Evolutionary conservation across 2,888 invertebrate genomes (phyloP), one percentile per base, ranked within the genome.

Genomic region (Calliopum simillimum): DNA sequence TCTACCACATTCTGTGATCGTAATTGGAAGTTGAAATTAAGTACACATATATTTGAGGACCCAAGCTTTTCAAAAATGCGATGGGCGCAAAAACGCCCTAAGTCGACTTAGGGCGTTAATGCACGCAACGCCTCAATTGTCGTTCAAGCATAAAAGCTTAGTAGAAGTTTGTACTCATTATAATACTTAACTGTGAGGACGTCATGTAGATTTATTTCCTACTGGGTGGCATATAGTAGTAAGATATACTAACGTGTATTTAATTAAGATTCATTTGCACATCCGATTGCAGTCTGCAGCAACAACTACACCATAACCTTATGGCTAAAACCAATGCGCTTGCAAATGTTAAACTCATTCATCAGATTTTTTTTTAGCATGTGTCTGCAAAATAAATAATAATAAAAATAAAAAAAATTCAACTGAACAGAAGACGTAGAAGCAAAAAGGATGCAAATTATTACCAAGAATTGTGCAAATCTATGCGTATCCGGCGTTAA

Each of bases 191-290:
- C 5, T 49, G 13, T 49, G 6, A n/a, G 49, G n/a, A 19, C n/a
- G 8, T n/a, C 49, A 14, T n/a, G n/a, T 8, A 1, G n/a, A n/a
- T n/a, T 14, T 16, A 49, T 14, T 49, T 6, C 2, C 49, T 49
- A 12, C 49, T 49, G n/a, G n/a, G 19, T 49, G n/a, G 19, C 19
- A 49, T 1, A 49, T 1, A 49, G n/a, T 2, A 19, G n/a, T 16
- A 8, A 14, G 49, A 19, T 16, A 53, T 21, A 68, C 68, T 71
- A 68, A 68, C 71, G 68, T 69, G 65, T 65, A 71, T 71, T 71
- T 71, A 71, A 71, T 71, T 71, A 69, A 71, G 68, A 68, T 55
- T 69, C 71, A 71, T 71, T 71, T 65, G 61, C 68, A 65, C 69
- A 71, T 71, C 69, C 71, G 71, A 47, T 68, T 65, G 59, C 68